Conservation (phyloP, 2,888 invertebrate species). For the Nomada hirtipes region DNA sequence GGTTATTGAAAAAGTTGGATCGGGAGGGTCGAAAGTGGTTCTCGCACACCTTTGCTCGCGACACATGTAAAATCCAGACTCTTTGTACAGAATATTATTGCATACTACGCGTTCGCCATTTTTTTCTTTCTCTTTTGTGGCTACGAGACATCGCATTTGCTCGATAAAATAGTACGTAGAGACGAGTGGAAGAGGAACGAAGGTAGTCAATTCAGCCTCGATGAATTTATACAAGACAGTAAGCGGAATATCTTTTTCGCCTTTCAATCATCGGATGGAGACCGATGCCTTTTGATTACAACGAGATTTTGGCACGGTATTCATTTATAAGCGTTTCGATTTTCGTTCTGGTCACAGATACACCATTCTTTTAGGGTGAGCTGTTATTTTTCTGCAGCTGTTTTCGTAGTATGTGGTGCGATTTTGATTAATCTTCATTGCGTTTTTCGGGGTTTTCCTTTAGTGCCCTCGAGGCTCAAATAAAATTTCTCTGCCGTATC, state of each 20-base stretch:
- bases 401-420: not conserved
- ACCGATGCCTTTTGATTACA: slow-evolving; percentile 56
- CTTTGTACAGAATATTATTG: slow-evolving; percentile 77
- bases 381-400: not conserved
- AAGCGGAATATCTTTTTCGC: slow-evolving; percentile 8
- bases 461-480: not conserved
- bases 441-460: slow-evolving; percentile 13
- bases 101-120: slow-evolving; percentile 76
- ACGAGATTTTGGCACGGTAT: slow-evolving; percentile 70
- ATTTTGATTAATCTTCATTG: slow-evolving; percentile 10
- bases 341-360: slow-evolving; percentile 1
- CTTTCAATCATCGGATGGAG: not conserved
- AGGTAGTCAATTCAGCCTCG: not conserved
- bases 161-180: slow-evolving; percentile 44
- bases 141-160: slow-evolving; percentile 53
- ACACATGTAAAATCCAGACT: slow-evolving; percentile 71
- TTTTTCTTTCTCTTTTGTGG: slow-evolving; percentile 2
- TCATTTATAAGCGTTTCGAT: slow-evolving; percentile 71
- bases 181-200: slow-evolving; percentile 42
- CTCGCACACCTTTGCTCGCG: slow-evolving; percentile 56
- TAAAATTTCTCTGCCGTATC: not conserved
- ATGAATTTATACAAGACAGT: slow-evolving; percentile 6
- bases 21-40: slow-evolving; percentile 35
- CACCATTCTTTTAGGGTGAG: not conserved
- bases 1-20: slow-evolving; percentile 12